Percentiles rank a stretch among this genome's conserved stretches.
Evolutionary conservation across 2,113 vertebrate genomes (phyloP).

Genomic region (Sterrhoptilus dennistouni): DNA sequence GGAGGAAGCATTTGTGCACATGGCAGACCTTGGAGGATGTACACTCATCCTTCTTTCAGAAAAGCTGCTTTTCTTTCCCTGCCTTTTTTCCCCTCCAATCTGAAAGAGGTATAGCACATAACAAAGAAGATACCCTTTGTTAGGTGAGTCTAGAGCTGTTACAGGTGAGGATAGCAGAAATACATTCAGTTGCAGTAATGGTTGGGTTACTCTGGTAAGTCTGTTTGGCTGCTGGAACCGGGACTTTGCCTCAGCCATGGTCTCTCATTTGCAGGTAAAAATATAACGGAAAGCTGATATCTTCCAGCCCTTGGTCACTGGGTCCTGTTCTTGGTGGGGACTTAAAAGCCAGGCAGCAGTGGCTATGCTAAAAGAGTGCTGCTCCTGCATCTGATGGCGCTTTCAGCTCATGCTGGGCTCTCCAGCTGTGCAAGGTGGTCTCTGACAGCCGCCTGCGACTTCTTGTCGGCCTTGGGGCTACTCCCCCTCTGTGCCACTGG

Average conservation of each 20-base stretch:
- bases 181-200: not conserved
- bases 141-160: not conserved
- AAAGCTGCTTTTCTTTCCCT: not conserved
- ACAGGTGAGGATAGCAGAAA: not conserved
- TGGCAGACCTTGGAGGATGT: not conserved
- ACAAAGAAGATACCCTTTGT: not conserved
- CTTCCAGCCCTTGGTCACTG: not conserved
- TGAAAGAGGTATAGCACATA: not conserved
- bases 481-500: fast-evolving
- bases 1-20: not conserved
- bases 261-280: not conserved
- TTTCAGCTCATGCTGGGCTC: not conserved
- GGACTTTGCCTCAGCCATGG: not conserved
- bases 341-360: not conserved
- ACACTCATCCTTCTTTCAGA: fast-evolving
- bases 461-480: not conserved
- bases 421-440: not conserved
- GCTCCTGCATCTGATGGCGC: not conserved
- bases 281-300: not conserved
- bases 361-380: fast-evolving
- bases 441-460: fast-evolving
- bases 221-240: not conserved
- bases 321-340: not conserved
- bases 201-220: too few species aligned
- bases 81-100: fast-evolving